A percentile compares a stretch with the other conserved stretches of the same genome.
Evolutionary conservation across 1,140 invertebrate genomes (phyloP).

Genomic region (Calliphora vicina): DNA sequence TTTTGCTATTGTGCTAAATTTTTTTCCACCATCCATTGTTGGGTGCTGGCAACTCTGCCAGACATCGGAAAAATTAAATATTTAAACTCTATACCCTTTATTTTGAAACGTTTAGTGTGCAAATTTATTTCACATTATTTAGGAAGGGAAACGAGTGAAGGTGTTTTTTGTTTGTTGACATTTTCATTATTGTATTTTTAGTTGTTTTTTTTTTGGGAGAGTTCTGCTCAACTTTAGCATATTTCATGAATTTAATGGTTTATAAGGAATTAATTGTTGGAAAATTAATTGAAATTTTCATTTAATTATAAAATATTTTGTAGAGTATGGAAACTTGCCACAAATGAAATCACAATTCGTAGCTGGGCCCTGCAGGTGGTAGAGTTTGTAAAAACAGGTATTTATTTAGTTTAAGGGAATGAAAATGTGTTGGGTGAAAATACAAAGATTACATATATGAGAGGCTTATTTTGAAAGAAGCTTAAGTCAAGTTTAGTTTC

Average conservation of each 20-base stretch:
- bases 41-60: neutral
- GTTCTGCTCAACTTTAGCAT: neutral
- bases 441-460: too few species aligned
- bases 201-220: neutral
- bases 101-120: neutral
- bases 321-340: neutral
- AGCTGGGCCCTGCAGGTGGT: too few species aligned
- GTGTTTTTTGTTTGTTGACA: neutral
- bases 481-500: too few species aligned
- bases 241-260: slow-evolving; percentile 22
- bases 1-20: neutral
- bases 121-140: neutral
- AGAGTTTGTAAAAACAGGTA: too few species aligned
- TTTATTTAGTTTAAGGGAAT: too few species aligned
- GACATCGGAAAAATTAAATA: neutral
- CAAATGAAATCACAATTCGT: neutral
- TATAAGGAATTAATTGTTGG: slow-evolving; percentile 24
- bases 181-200: neutral
- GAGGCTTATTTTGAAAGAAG: too few species aligned
- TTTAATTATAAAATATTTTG: neutral
- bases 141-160: neutral
- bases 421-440: too few species aligned
- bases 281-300: slow-evolving; percentile 26
- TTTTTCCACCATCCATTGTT: neutral
- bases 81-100: neutral